These are phyloP conservation scores for Halcyon malimbica DNA, from an alignment of 2,113 vertebrate species.

Conservation along the genomic window DNA sequence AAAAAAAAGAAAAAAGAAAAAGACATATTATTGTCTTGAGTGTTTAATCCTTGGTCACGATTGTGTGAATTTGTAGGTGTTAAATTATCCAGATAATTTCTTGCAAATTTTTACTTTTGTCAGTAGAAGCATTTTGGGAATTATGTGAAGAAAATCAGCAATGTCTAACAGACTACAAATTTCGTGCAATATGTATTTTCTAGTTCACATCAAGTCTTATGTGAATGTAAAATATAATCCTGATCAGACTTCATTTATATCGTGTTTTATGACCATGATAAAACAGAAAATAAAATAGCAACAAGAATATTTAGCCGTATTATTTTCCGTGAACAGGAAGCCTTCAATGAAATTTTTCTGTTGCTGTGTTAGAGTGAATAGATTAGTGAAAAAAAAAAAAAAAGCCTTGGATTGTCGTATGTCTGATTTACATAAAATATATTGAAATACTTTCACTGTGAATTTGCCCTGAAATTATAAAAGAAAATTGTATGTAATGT, in stretches of 20 bases:
- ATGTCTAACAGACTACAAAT: neutral
- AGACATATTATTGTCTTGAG: neutral
- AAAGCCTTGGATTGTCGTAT: neutral
- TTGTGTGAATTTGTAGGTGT: neutral
- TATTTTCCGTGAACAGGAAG: neutral
- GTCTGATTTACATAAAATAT: neutral
- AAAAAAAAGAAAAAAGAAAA: neutral
- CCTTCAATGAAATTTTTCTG: neutral
- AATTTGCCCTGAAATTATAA: neutral
- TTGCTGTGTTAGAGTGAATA: neutral
- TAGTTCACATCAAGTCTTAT: neutral
- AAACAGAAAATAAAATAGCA: neutral
- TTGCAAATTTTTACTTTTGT: neutral
- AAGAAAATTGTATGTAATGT: neutral
- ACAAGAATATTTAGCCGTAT: neutral
- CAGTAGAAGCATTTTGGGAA: neutral
- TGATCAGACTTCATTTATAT: neutral
- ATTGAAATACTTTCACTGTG: neutral
- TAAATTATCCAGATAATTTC: neutral
- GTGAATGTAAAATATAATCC: neutral
- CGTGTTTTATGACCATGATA: neutral
- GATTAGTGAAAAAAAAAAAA: neutral
- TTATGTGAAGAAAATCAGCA: neutral
- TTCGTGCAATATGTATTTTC: neutral
- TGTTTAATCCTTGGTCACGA: neutral